Conservation (phyloP, 2,888 invertebrate species). For the Campaea margaritaria region DNA sequence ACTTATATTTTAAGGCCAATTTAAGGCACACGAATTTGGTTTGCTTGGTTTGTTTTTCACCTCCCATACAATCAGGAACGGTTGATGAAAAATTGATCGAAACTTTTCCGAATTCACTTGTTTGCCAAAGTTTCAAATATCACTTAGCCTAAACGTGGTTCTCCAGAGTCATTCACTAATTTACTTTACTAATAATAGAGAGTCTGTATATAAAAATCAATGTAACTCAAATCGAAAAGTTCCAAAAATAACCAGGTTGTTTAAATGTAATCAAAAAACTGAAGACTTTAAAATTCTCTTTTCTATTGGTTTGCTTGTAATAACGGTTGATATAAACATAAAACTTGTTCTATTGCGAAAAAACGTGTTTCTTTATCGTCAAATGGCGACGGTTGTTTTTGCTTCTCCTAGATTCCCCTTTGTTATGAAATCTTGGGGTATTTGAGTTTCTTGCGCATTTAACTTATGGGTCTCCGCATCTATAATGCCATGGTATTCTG, state of each 20-base stretch:
- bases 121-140: conserved; percentile 80
- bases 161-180: conserved; percentile 81
- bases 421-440: conserved; percentile 78
- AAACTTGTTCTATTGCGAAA: conserved; percentile 87
- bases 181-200: conserved; percentile 81
- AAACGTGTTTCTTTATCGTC: conserved; percentile 86
- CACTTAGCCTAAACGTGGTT: conserved; percentile 79
- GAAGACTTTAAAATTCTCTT: conserved; percentile 81
- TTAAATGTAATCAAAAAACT: conserved; percentile 84
- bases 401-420: conserved; percentile 75
- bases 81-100: conserved; percentile 82
- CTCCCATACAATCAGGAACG: conserved; percentile 73
- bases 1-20: conserved; percentile 85
- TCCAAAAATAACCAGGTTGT: conserved; percentile 86
- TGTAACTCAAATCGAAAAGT: conserved; percentile 78
- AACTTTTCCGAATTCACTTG: conserved; percentile 70
- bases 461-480: conserved; percentile 72
- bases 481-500: conserved; percentile 70
- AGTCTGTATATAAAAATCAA: conserved; percentile 83
- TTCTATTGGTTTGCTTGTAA: conserved; percentile 83
- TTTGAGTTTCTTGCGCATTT: conserved; percentile 80
- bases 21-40: conserved; percentile 82
- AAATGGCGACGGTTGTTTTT: conserved; percentile 82
- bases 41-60: conserved; percentile 72
- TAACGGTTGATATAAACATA: conserved; percentile 86